Evolutionary conservation across 2,888 invertebrate species (phyloP).

Genomic region (Meandrusa payeni): DNA sequence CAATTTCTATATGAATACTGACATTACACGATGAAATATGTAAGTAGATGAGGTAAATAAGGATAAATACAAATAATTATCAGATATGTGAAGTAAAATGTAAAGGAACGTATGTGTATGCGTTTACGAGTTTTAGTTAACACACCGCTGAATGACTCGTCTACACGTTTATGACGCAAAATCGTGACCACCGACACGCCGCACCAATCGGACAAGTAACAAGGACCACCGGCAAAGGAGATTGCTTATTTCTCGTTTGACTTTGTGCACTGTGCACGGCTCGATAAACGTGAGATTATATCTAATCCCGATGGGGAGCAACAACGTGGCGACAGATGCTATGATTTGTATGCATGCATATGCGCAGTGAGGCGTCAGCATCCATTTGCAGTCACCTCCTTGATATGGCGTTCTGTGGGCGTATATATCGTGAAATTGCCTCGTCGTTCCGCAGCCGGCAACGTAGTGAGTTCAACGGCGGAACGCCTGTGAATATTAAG

Average conservation of each 20-base stretch:
- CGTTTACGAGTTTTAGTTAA: no score
- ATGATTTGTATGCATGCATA: conserved; percentile 27
- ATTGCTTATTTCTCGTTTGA: conserved; percentile 13
- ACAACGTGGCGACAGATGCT: conserved; percentile 16
- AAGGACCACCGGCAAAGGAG: conserved; percentile 6
- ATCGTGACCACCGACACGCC: no score
- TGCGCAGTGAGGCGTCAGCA: conserved; percentile 24
- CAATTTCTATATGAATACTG: no score
- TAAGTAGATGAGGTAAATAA: no score
- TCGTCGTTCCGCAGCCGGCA: conserved; percentile 27
- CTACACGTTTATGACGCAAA: no score
- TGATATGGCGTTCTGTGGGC: background rate
- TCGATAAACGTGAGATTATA: conserved; percentile 11
- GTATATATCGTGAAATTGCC: conserved; percentile 29
- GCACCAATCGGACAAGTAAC: background rate
- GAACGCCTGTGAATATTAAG: conserved; percentile 29
- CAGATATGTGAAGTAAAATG: no score
- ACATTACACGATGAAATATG: no score
- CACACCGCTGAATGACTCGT: no score
- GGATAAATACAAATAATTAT: no score
- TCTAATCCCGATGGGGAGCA: background rate
- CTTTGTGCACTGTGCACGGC: conserved; percentile 5
- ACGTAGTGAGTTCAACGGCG: conserved; percentile 24
- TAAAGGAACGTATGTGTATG: no score
- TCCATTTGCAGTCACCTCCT: conserved; percentile 22